These are phyloP conservation scores for Cheirogaleus major DNA, from an alignment of 2,797 vertebrate species.

Conservation along the genomic window DNA sequence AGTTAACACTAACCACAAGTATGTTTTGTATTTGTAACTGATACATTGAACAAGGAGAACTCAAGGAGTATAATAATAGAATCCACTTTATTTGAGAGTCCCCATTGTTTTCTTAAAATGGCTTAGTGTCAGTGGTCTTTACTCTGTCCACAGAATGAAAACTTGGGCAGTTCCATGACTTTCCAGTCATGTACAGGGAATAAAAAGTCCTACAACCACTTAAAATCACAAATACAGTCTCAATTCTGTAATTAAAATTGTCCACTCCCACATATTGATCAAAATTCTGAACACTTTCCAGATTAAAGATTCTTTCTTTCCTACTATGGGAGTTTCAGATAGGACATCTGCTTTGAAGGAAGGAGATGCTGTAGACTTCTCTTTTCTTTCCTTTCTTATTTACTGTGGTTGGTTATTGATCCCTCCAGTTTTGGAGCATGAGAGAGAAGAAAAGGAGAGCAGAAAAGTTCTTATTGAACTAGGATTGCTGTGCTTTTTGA, in stretches of 20 bases:
- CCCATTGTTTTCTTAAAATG: background rate
- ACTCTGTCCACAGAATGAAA: background rate
- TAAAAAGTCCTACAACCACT: background rate
- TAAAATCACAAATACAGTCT: constrained; percentile 17
- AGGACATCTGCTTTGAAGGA: background rate
- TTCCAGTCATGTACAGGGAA: background rate
- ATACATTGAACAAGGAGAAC: background rate
- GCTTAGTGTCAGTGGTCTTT: background rate
- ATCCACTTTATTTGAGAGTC: background rate
- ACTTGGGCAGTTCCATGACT: background rate
- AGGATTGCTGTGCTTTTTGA: background rate
- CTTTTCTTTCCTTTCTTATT: background rate
- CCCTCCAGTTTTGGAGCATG: background rate
- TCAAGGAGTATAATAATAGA: background rate
- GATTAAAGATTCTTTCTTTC: background rate
- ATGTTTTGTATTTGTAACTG: background rate
- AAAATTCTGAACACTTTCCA: background rate
- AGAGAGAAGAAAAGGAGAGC: background rate
- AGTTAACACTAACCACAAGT: background rate
- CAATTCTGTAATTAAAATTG: background rate
- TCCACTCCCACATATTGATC: background rate
- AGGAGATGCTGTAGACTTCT: background rate
- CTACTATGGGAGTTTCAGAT: background rate
- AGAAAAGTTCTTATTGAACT: background rate
- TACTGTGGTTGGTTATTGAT: background rate